These are phyloP conservation scores for Megathymus violae DNA, from an alignment of 1,140 invertebrate species.

Conservation along the genomic window DNA sequence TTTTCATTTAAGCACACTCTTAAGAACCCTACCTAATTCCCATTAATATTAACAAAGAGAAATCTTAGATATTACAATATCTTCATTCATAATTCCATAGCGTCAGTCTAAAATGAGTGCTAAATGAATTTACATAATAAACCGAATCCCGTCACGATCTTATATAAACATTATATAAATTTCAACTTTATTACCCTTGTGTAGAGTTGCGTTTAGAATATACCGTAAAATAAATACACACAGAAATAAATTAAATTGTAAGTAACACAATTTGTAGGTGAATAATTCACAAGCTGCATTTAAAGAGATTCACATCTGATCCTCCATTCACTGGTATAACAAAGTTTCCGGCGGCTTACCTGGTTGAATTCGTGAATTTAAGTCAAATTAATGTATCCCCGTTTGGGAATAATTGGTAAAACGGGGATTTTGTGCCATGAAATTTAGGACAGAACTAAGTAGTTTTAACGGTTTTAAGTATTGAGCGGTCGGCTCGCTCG, in stretches of 20 bases:
- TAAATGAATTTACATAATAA: conserved; percentile 22
- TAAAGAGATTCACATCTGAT: conserved; percentile 22
- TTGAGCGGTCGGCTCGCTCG: too few relatives aligned
- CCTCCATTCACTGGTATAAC: conserved; percentile 18
- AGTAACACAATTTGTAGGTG: conserved; percentile 29
- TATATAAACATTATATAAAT: not conserved
- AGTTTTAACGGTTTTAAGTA: too few relatives aligned
- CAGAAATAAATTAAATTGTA: conserved; percentile 34
- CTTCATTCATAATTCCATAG: conserved; percentile 3
- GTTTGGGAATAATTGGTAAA: not conserved
- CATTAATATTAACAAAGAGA: conserved; percentile 7
- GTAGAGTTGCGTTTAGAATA: not conserved
- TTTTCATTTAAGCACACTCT: not conserved
- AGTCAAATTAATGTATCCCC: not conserved
- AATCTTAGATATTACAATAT: conserved; percentile 4
- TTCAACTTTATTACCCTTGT: conserved; percentile 4
- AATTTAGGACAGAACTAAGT: not conserved
- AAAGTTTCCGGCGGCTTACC: conserved; percentile 3
- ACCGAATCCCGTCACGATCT: conserved; percentile 6
- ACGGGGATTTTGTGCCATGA: not conserved
- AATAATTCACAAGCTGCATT: conserved; percentile 28
- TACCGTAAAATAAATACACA: conserved; percentile 15
- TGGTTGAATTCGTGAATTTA: not conserved
- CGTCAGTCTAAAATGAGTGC: conserved; percentile 13
- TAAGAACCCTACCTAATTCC: not conserved